Evolutionary conservation across 2,888 invertebrate genomes (phyloP), one percentile per base, ranked within the genome.

Genomic region (Acronicta aceris): DNA sequence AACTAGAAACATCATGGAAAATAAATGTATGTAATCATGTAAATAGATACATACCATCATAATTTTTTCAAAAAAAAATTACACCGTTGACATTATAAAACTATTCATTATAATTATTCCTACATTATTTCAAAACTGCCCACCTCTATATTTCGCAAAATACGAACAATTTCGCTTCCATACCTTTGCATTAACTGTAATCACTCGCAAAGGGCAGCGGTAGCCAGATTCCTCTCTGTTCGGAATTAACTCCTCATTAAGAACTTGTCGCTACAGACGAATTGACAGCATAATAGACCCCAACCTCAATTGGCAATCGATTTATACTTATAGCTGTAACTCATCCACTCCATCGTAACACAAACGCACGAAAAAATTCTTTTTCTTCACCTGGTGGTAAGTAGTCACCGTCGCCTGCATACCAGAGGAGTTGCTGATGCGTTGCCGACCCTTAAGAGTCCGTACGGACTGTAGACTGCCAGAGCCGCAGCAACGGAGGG

Each of bases 191-290:
- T 45, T 54, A 30, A 27, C 46, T 51, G 71, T 51, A 70, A 72
- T 72, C 72, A 70, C 45, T 62, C 25, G 53, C 16, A 66, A 77
- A 72, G 70, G 74, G 62, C 65, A 76, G 47, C 27, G 33, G 48
- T 21, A 17, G 60, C 64, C 54, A 64, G 73, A 76, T 77, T 65
- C 78, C 75, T 58, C 61, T 52, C 43, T 49, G 59, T 59, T 48
- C 54, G 68, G 75, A 78, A 78, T 76, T 76, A 76, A 72, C 65
- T 76, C 54, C 76, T 79, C 79, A 76, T 79, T 79, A 79, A 71
- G 65, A 48, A 68, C 71, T 71, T 77, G 73, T 79, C 79, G 58
- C 68, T 41, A 16, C 57, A 42, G 65, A 70, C 57, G 67, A 59
- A 79, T 67, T 77, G 78, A 79, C 78, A 77, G 70, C 53, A 71